phyloP scores from a whole-genome alignment of 2,113 vertebrate genomes.

The Hucho hucho region DNA sequence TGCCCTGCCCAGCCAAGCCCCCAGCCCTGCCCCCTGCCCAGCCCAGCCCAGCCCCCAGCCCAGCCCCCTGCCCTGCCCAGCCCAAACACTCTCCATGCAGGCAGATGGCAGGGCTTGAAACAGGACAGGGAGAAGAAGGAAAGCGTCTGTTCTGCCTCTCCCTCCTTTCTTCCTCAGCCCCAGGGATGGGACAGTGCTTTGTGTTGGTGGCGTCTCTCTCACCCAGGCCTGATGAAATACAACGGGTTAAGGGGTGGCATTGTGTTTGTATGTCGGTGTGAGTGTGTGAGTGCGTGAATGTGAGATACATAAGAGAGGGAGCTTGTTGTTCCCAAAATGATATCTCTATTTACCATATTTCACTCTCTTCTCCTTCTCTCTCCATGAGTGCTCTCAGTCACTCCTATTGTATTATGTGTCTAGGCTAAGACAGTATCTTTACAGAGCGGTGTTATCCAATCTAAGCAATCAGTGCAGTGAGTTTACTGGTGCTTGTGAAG shows the following conservation, averaged over 20 bases:
- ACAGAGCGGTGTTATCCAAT: too few relatives aligned
- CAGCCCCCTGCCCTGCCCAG: too few relatives aligned
- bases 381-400: too few relatives aligned
- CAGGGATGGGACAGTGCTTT: conserved; percentile 6
- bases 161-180: background rate
- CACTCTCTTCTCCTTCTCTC: too few relatives aligned
- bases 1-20: too few relatives aligned
- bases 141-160: background rate
- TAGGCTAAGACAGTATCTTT: too few relatives aligned
- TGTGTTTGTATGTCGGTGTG: background rate
- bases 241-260: background rate
- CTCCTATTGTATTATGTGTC: too few relatives aligned
- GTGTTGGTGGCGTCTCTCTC: background rate
- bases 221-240: background rate
- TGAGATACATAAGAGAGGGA: background rate
- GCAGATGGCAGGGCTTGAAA: conserved; percentile 1
- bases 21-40: too few relatives aligned
- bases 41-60: too few relatives aligned
- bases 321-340: background rate
- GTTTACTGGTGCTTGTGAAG: too few relatives aligned
- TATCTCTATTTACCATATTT: too few relatives aligned
- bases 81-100: background rate
- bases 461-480: too few relatives aligned
- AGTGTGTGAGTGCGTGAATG: background rate
- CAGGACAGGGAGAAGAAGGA: background rate